These are phyloP conservation scores for Cheilosia pagana DNA, from an alignment of 2,888 invertebrate species.

Conservation along the genomic window DNA sequence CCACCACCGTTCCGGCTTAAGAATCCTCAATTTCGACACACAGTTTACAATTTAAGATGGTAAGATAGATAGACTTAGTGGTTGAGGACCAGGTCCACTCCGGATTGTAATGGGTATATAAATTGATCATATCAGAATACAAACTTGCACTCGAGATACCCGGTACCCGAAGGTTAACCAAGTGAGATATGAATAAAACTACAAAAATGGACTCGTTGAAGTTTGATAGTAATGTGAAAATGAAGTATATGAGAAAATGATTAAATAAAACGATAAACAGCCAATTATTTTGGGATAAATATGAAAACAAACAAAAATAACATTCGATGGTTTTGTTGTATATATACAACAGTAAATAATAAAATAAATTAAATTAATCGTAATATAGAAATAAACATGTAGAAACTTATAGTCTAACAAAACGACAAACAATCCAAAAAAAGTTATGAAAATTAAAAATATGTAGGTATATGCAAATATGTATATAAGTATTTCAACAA, in stretches of 20 bases:
- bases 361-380: constrained; percentile 4
- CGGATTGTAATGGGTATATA: too few species aligned
- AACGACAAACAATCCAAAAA: constrained; percentile 76
- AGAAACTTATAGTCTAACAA: constrained; percentile 59
- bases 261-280: not conserved
- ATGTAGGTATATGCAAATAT: constrained; percentile 36
- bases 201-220: not conserved
- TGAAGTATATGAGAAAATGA: not conserved
- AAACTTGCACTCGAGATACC: too few species aligned
- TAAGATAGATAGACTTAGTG: too few species aligned
- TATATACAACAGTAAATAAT: not conserved
- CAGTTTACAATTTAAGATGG: too few species aligned
- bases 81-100: too few species aligned
- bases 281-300: not conserved
- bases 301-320: not conserved
- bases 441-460: constrained; percentile 49
- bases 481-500: constrained; percentile 43
- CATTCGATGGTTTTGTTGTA: not conserved
- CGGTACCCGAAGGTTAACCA: not conserved
- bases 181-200: not conserved
- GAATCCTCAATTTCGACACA: too few species aligned
- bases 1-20: too few species aligned
- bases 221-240: not conserved
- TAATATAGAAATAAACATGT: constrained; percentile 25
- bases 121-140: too few species aligned